These are phyloP conservation scores for Lepisosteus oculatus DNA, from an alignment of 2,113 vertebrate genomes.

Conservation along the genomic window DNA sequence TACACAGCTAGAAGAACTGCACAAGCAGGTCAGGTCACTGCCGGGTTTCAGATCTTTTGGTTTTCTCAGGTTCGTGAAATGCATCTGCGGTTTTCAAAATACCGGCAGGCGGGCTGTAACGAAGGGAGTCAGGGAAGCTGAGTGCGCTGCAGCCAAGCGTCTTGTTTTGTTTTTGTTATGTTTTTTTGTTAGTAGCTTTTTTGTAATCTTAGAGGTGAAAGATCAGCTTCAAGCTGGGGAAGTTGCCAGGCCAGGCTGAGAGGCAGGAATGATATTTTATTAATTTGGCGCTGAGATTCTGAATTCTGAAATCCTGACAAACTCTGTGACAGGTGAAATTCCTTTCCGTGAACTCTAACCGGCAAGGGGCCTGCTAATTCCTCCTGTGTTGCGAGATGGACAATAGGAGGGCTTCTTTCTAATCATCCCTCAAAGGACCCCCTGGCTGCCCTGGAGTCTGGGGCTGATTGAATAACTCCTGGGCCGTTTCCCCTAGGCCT, in stretches of 20 bases:
- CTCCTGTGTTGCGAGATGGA: conserved; percentile 76
- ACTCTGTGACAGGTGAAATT: conserved; percentile 87
- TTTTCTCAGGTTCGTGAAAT: too few relatives aligned
- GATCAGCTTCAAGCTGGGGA: conserved; percentile 75
- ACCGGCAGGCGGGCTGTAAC: not conserved
- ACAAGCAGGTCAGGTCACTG: too few relatives aligned
- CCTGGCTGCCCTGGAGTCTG: conserved; percentile 73
- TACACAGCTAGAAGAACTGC: too few relatives aligned
- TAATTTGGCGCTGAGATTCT: conserved; percentile 80
- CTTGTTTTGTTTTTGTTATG: not conserved
- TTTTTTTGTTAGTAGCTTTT: not conserved
- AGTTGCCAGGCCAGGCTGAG: conserved; percentile 76
- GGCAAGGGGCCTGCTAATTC: conserved; percentile 82
- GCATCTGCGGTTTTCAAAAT: too few relatives aligned
- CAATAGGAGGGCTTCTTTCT: conserved; percentile 83
- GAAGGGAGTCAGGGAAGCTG: not conserved
- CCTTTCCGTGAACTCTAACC: conserved; percentile 76
- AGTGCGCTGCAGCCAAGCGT: not conserved
- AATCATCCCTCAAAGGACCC: conserved; percentile 82
- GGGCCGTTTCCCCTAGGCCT: conserved; percentile 80
- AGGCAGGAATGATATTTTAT: conserved; percentile 82
- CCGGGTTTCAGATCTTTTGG: too few relatives aligned
- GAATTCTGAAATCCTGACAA: conserved; percentile 88
- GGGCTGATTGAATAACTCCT: conserved; percentile 87
- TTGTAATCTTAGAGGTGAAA: conserved; percentile 57